A percentile compares a stretch with the other conserved stretches of the same genome.
Evolutionary conservation across 2,888 invertebrate species (phyloP).

Genomic region (Eristalinus aeneus): DNA sequence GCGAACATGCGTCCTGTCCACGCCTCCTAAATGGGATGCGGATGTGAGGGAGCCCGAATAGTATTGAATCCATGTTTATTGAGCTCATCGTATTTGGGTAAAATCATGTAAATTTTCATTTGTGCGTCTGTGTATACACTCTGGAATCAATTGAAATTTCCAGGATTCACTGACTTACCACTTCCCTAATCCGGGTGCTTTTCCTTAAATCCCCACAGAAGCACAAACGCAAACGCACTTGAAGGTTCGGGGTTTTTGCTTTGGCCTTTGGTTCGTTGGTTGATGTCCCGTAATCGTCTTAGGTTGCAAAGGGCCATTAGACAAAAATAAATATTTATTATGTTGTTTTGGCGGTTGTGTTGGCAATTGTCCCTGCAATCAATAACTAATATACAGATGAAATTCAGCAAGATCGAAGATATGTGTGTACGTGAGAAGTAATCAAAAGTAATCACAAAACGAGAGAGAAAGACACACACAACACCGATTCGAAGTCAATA

Average conservation of each 20-base stretch:
- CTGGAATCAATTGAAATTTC: constrained; percentile 55
- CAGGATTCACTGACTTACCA: constrained; percentile 51
- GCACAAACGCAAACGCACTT: background rate
- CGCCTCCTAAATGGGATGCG: background rate
- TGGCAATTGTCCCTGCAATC: constrained; percentile 10
- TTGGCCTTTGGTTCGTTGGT: background rate
- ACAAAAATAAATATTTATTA: background rate
- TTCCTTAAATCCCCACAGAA: constrained; percentile 1
- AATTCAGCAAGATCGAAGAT: background rate
- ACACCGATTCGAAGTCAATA: constrained; percentile 52
- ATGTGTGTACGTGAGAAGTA: constrained; percentile 29
- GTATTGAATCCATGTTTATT: constrained; percentile 9
- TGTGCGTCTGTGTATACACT: background rate
- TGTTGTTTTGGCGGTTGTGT: background rate
- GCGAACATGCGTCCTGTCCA: background rate
- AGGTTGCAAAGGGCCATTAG: constrained; percentile 20
- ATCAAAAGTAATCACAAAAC: background rate
- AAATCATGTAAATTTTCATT: constrained; percentile 15
- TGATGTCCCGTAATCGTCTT: constrained; percentile 5
- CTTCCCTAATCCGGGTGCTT: constrained; percentile 39
- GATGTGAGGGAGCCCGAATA: background rate
- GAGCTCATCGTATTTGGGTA: background rate
- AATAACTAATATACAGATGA: constrained; percentile 1
- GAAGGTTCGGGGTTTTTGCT: background rate
- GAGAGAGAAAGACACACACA: background rate